These are phyloP conservation scores for Stomorhina lunata DNA, from an alignment of 2,888 invertebrate genomes.

Conservation along the genomic window DNA sequence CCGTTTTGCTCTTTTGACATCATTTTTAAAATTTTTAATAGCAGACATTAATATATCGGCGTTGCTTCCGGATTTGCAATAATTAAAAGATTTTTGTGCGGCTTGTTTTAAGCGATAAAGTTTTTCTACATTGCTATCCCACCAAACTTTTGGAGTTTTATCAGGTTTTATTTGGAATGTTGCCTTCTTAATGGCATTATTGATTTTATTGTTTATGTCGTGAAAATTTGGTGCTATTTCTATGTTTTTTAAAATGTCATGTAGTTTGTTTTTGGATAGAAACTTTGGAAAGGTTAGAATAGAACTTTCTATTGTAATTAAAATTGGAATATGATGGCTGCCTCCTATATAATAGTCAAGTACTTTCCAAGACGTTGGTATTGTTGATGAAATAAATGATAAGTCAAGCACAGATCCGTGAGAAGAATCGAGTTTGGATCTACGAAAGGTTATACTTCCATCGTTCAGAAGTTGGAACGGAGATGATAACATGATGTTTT, in stretches of 20 bases:
- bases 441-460: neutral
- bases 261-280: neutral
- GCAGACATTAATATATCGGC: neutral
- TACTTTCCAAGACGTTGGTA: neutral
- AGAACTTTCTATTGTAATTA: neutral
- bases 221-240: too few relatives aligned
- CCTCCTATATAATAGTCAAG: neutral
- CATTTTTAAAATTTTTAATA: neutral
- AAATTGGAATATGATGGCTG: neutral
- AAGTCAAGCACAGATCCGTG: neutral
- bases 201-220: too few relatives aligned
- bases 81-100: neutral
- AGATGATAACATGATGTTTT: too few relatives aligned
- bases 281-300: neutral
- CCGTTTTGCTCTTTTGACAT: neutral
- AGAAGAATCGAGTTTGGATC: neutral
- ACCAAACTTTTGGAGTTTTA: neutral
- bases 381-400: neutral
- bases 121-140: neutral
- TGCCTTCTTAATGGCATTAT: neutral
- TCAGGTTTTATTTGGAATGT: neutral
- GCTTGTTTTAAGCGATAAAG: neutral
- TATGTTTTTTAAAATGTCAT: too few relatives aligned
- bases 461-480: neutral
- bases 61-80: neutral